Percentiles rank a stretch among this genome's conserved stretches.
Evolutionary conservation across 2,113 vertebrate genomes (phyloP).

Genomic region (Strigops habroptila): DNA sequence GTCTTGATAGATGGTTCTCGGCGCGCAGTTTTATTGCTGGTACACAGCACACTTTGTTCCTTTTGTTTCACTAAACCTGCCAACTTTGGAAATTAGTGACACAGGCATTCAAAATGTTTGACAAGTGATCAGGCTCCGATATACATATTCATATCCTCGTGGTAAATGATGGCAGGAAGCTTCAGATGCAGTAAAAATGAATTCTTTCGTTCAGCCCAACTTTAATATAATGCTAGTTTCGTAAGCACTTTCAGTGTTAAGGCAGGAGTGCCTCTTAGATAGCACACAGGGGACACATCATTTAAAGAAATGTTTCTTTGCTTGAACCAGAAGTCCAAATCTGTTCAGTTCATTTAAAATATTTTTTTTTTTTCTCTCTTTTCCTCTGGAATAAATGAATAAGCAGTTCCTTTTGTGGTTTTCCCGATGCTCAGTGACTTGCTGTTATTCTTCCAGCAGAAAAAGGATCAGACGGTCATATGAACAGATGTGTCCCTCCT

Average conservation of each 20-base stretch:
- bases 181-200: constrained; percentile 43
- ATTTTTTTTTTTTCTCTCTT: constrained; percentile 24
- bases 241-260: background rate
- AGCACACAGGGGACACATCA: constrained; percentile 61
- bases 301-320: constrained; percentile 60
- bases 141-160: constrained; percentile 7
- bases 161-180: constrained; percentile 32
- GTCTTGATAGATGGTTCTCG: background rate
- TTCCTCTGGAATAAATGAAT: constrained; percentile 13
- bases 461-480: background rate
- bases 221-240: constrained; percentile 1
- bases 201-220: background rate
- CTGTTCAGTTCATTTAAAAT: constrained; percentile 52
- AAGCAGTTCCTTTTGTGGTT: constrained; percentile 50
- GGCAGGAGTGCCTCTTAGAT: constrained; percentile 28
- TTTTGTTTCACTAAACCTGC: constrained; percentile 49
- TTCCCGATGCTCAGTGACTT: constrained; percentile 18
- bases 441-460: constrained; percentile 32
- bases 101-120: constrained; percentile 24
- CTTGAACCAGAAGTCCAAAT: constrained; percentile 52
- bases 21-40: background rate
- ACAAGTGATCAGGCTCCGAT: constrained; percentile 32
- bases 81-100: constrained; percentile 53
- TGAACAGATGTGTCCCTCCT: constrained; percentile 27
- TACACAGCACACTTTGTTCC: constrained; percentile 33